Conservation (phyloP, 2,113 vertebrate species). For the Gnathonemus longibarbis region DNA sequence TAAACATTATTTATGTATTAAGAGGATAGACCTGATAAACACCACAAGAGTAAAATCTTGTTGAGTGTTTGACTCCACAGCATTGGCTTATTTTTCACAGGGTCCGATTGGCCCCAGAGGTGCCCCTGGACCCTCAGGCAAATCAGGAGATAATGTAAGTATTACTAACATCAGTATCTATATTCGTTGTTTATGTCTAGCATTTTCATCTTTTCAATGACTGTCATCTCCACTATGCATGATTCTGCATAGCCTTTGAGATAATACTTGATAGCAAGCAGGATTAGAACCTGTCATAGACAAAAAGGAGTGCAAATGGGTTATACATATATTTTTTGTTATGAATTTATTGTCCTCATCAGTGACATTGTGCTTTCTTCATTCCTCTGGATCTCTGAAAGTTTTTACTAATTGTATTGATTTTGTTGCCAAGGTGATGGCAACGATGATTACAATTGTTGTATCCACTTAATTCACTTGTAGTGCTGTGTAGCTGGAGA, state of each 20-base stretch:
- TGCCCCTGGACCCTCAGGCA: slow-evolving; percentile 80
- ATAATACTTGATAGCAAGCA: background rate
- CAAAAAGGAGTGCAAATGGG: background rate
- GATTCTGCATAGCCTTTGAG: background rate
- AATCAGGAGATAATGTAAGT: slow-evolving; percentile 89
- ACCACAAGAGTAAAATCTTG: background rate
- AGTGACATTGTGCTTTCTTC: background rate
- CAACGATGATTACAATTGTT: background rate
- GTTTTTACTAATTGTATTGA: background rate
- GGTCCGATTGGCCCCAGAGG: slow-evolving; percentile 87
- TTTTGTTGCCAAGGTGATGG: background rate
- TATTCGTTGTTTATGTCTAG: background rate
- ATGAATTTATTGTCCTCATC: background rate
- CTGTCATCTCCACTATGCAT: background rate
- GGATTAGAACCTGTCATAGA: background rate
- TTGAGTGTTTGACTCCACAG: background rate
- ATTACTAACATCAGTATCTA: background rate
- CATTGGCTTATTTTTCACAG: slow-evolving; percentile 43
- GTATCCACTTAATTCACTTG: background rate
- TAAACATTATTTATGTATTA: background rate
- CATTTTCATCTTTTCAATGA: background rate
- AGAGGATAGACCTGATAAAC: background rate
- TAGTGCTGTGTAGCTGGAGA: background rate
- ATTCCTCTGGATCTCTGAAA: background rate
- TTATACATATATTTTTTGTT: background rate